These are phyloP conservation scores for Sabellastarte sp. DNA, from an alignment of 2,888 invertebrate species.

Conservation along the genomic window DNA sequence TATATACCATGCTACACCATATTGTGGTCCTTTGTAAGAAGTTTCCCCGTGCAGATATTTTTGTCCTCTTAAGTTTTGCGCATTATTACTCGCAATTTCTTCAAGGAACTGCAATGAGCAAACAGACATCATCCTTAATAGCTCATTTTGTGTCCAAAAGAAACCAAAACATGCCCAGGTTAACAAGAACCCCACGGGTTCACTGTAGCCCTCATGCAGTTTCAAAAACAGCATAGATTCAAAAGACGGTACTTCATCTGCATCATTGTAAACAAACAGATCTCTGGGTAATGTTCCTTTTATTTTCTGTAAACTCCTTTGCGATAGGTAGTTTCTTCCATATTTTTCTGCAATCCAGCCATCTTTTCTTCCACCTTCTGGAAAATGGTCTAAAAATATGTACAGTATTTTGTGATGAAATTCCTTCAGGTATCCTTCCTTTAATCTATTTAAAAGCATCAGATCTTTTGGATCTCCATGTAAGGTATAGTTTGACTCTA, in stretches of 20 bases:
- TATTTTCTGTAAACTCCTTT: background rate
- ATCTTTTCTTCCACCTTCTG: background rate
- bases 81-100: background rate
- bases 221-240: background rate
- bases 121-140: background rate
- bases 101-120: background rate
- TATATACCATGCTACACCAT: slow-evolving; percentile 23
- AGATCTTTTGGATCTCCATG: background rate
- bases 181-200: background rate
- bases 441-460: background rate
- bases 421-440: background rate
- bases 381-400: background rate
- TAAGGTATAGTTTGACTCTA: slow-evolving; percentile 1
- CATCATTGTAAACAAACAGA: background rate
- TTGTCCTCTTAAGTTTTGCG: background rate
- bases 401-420: slow-evolving; percentile 3
- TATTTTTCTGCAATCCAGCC: background rate
- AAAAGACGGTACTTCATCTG: background rate
- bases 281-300: background rate
- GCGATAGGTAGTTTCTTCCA: background rate
- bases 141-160: background rate
- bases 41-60: background rate
- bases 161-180: background rate
- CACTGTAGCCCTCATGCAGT: background rate
- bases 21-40: no score